Base-by-base conservation (phyloP, 2,113 vertebrate genomes). In the Dromiciops gliroides region DNA sequence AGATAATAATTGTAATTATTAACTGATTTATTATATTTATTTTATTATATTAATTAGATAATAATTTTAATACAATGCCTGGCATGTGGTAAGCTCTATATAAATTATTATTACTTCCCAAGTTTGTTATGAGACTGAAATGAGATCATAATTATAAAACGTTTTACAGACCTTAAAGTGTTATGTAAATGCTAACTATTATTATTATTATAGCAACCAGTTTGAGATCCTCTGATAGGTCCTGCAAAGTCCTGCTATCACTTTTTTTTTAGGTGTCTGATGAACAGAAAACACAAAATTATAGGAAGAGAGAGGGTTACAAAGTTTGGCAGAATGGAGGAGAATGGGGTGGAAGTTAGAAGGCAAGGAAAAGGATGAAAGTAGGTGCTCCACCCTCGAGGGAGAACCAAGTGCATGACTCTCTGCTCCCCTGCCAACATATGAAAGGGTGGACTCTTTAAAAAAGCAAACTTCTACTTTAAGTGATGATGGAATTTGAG, bases 401-500 rank as follows among this genome's bases (percentile, higher is more conserved):
- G n/a, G n/a, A 44, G 56, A 48, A 9, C 8, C 47, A n/a, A 3
- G 23, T 24, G 47, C 48, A 92, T 52, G 56, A 28, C 53, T 56
- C 44, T 31, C 47, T 25, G 11, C 51, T 47, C 4, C 49, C 44
- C 0, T 49, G 89, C 56, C 67, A 50, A 49, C 89, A 4, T 11
- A 48, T 28, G 67, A 83, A 83, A 83, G 19, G 19, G 7, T 37
- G 67, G n/a, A 83, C 67, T n/a, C 49, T 31, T 50, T 90, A 93
- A 89, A 95, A 95, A 92, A 49, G 88, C 23, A 75, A 60, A 89
- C 48, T 56, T 28, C 37, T 9, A n/a, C 83, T n/a, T 90, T 50
- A 56, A 50, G 22, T 44, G n/a, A 94, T 83, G 94, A 26, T 47
- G 48, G 50, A 23, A 37, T 60, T 93, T 53, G 47, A 2, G 16